A percentile compares a stretch with the other conserved stretches of the same genome.
Conservation (phyloP, 2,113 vertebrate genomes). For the Thoracochromis brauschi region DNA sequence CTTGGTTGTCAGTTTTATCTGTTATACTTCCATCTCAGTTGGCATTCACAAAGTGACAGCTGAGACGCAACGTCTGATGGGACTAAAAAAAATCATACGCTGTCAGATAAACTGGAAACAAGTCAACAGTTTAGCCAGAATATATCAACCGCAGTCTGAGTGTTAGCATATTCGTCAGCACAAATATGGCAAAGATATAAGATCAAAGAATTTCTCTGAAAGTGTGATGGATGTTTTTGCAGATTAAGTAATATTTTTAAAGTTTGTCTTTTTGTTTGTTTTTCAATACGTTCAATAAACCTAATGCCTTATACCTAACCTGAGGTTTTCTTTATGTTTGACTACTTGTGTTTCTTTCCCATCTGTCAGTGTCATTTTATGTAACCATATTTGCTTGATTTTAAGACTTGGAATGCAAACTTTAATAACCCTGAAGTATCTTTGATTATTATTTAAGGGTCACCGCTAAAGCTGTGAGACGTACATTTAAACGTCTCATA, state of each 20-base stretch:
- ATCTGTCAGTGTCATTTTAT: not conserved
- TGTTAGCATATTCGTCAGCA: rapidly evolving
- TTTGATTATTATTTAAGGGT: not conserved
- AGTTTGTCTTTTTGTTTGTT: rapidly evolving
- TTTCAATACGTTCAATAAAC: not conserved
- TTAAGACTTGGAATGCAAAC: not conserved
- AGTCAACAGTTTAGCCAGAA: not conserved
- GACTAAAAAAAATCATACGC: not conserved
- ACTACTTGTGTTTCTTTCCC: not conserved
- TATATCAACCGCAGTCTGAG: not conserved
- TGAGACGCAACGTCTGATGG: not conserved
- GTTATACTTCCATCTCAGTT: not conserved
- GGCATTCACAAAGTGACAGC: not conserved
- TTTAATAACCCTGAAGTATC: not conserved
- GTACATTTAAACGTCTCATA: not conserved
- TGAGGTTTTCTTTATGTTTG: not conserved
- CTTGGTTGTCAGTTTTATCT: not conserved
- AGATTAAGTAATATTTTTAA: not conserved
- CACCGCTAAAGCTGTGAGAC: not conserved
- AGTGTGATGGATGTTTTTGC: not conserved
- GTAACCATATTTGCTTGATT: not conserved
- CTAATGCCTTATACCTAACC: not conserved
- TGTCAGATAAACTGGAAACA: not conserved
- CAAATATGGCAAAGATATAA: not conserved
- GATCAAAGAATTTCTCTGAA: not conserved